phyloP scores from a whole-genome alignment of 2,113 vertebrate species.

The Todiramphus saurophagus region DNA sequence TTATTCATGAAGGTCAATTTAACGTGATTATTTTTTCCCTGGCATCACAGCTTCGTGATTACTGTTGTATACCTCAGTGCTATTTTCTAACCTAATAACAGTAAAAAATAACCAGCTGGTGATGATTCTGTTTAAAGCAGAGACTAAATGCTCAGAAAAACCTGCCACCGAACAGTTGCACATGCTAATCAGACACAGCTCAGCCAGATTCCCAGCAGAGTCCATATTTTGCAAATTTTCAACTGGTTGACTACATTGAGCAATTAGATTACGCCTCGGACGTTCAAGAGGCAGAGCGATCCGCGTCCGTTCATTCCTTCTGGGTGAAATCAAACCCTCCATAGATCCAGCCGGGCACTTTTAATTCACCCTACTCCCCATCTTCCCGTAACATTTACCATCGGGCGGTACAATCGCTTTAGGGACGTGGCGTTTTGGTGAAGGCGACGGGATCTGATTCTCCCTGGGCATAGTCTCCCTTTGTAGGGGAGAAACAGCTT shows the following conservation, averaged over 20 bases:
- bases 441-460: background rate
- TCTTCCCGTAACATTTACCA: slow-evolving; percentile 25
- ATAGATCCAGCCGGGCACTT: background rate
- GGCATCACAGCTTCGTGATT: slow-evolving; percentile 71
- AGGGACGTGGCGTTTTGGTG: background rate
- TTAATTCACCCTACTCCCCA: slow-evolving; percentile 7
- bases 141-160: slow-evolving; percentile 46
- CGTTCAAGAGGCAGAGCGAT: background rate
- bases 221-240: slow-evolving; percentile 42
- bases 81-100: slow-evolving; percentile 76
- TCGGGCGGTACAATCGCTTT: background rate
- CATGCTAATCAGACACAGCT: slow-evolving; percentile 43
- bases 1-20: slow-evolving; percentile 81
- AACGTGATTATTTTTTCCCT: slow-evolving; percentile 72
- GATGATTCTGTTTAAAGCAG: slow-evolving; percentile 68
- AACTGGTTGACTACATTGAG: slow-evolving; percentile 39
- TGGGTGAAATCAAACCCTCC: slow-evolving; percentile 38
- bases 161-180: slow-evolving; percentile 56
- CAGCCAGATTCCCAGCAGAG: slow-evolving; percentile 48
- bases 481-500: background rate
- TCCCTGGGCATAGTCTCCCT: background rate
- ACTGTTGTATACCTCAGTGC: slow-evolving; percentile 72
- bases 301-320: background rate
- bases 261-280: slow-evolving; percentile 49
- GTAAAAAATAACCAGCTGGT: slow-evolving; percentile 72